Base-by-base conservation (phyloP, 2,797 vertebrate genomes). In the Brachyrhaphis roseni region DNA sequence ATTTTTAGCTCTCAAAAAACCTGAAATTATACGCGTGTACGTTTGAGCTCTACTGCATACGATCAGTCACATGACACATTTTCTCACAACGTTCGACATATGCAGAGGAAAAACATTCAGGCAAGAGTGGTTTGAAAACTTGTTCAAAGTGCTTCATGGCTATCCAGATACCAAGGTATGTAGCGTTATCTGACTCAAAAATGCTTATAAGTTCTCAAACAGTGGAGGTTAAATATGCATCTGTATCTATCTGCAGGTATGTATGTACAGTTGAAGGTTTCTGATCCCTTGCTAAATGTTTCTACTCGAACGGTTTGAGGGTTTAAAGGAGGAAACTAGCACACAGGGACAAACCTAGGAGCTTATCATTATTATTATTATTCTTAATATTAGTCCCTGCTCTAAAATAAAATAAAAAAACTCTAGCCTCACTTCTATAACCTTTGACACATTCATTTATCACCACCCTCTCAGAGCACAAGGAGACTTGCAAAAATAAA, bases 131-230 rank as follows among this genome's bases (percentile, higher is more conserved):
- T 91, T 87, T 83, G 90, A 91, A 87, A 81, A 89, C 85, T 68
- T 72, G 84, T 90, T 93, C 90, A 94, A 95, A 95, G 94, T 94
- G 94, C 94, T 91, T 93, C 74, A 91, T 87, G 90, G 90, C 87
- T 75, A 84, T 78, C 82, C 85, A 86, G 78, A 91, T 74, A 91
- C 84, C 77, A 75, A 86, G 83, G 79, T 88, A 89, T 36, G 86
- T 74, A 72, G 83, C 80, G 18, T 55, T 68, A 78, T 82, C 85
- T 72, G 66, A 91, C 86, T 88, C 28, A 55, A 78, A 86, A 85
- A 12, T 34, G 72, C 78, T 78, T 77, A 71, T 78, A 59, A 53
- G 51, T 77, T 81, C 74, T 28, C 11, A 36, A 84, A 81, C 72
- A 77, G 59, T 46, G 49, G 64, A 70, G 70, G 79, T 83, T 73